Evolutionary conservation across 92 coral and sea anemone species (phyloP).

Genomic region (Paramuricea clavata): DNA sequence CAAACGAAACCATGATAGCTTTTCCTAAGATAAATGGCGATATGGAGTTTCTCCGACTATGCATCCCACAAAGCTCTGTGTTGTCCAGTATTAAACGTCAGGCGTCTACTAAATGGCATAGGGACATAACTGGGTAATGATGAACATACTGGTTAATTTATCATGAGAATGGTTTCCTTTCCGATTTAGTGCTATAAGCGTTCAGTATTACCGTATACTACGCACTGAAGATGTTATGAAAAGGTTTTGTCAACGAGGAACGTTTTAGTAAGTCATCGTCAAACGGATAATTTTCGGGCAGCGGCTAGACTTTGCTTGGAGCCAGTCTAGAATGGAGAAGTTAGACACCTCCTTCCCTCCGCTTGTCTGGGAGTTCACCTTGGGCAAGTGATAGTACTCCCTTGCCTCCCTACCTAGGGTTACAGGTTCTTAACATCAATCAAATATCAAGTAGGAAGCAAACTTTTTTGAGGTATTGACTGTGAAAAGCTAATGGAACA

Average conservation of each 20-base stretch:
- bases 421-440: background rate
- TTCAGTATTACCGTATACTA: no score
- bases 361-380: slow-evolving; percentile 32
- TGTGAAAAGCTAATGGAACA: no score
- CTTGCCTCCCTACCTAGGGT: slow-evolving; percentile 20
- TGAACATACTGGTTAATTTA: no score
- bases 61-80: background rate
- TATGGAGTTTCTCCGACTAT: background rate
- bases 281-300: background rate
- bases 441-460: no score
- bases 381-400: slow-evolving; percentile 33
- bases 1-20: background rate
- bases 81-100: background rate
- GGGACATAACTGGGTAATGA: no score
- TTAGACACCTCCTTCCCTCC: slow-evolving; percentile 36
- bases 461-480: no score
- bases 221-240: no score
- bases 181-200: no score
- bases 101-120: background rate
- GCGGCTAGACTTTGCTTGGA: slow-evolving; percentile 25
- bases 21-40: background rate
- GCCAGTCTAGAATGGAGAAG: slow-evolving; percentile 28
- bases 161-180: no score
- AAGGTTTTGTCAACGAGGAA: background rate
- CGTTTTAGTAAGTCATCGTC: background rate